Evolutionary conservation across 2,113 vertebrate species (phyloP), one percentile per base, ranked within the genome.

Genomic region (Neodontobutis hainanensis): DNA sequence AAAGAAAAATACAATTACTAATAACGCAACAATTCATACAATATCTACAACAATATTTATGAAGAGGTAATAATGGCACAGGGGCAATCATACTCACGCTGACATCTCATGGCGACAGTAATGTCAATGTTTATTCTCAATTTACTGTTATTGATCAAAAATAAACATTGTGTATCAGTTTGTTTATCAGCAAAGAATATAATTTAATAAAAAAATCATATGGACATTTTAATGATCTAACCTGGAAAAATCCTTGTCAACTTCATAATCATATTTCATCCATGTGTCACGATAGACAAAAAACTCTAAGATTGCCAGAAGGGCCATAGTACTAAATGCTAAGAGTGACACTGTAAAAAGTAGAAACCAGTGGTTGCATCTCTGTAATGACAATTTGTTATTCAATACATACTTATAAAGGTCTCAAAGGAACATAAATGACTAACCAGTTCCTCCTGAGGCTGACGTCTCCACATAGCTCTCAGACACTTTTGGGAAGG

Each of bases 251-350:
- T 99, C 96, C 72, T 97, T 98, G 90, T 99, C 97, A 66, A 99
- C 97, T 89, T 96, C 93, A 85, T 98, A 99, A 61, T 98, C 96
- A 4, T 98, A 99, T 75, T 95, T 96, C 95, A 99, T 98, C 96
- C 96, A 97, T 0, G 96, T 98, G 73, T 99, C 96, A 50, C 85
- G 93, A 88, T 98, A 99, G 5, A 98, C 96, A 57, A 91, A 96
- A 91, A 99, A 99, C 81, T 97, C 97, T 83, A 97, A 93, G 68
- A 97, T 51, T 47, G 95, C 95, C 88, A 99, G 90, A 61, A 97
- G 86, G 47, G 94, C 95, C 93, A 99, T 98, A 0, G 93, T 93
- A 15, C 92, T 90, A 72, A 99, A 98, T 5, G 96, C 96, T 78
- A 98, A 92, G 67, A 99, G 77, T 59, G 97, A 97, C 90, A 98